phyloP scores from a whole-genome alignment of 2,797 vertebrate species.

The Rhinoraja longicauda region DNA sequence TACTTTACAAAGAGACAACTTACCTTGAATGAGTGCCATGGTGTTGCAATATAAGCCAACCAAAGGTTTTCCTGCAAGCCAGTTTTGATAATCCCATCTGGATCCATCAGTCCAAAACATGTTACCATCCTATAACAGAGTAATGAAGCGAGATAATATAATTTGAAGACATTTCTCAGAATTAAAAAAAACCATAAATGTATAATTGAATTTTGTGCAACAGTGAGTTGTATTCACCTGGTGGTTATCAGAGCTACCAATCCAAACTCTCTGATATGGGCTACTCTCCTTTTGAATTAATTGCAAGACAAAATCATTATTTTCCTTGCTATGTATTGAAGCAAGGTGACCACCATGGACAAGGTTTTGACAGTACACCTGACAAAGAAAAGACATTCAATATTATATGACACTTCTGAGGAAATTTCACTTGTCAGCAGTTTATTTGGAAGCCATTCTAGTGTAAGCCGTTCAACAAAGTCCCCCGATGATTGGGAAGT shows the following conservation, averaged over 20 bases:
- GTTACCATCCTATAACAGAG: not conserved
- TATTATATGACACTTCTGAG: not conserved
- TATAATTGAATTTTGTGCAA: not conserved
- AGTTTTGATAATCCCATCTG: slow-evolving; percentile 25
- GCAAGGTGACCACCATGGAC: not conserved
- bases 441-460: not conserved
- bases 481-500: no score
- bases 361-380: slow-evolving; percentile 1
- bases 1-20: not conserved
- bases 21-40: not conserved
- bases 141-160: not conserved
- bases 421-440: not conserved
- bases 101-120: not conserved
- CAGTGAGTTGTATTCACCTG: not conserved
- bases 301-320: not conserved
- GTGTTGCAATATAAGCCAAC: not conserved
- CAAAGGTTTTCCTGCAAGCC: not conserved
- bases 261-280: not conserved
- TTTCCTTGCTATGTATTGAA: not conserved
- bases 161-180: not conserved
- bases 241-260: not conserved
- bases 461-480: no score
- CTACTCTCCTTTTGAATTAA: not conserved
- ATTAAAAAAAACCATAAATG: not conserved
- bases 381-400: slow-evolving; percentile 7